Evolutionary conservation across 1,140 invertebrate species (phyloP).

Genomic region (Ridgeia piscesae): DNA sequence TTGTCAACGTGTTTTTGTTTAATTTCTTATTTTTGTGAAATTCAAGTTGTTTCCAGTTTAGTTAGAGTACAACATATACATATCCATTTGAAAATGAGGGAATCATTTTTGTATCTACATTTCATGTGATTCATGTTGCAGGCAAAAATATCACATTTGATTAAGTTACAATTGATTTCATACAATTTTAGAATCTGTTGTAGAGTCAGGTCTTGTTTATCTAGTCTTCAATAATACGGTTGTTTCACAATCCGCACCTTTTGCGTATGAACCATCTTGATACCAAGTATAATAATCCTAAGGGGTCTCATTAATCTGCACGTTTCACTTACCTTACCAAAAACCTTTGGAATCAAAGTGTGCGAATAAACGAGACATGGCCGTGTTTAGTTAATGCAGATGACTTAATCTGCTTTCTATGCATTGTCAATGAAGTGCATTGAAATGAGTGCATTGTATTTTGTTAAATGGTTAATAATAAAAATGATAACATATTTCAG

Average conservation of each 20-base stretch:
- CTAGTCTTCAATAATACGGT: too few species aligned
- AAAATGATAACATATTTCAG: not conserved
- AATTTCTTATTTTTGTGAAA: not conserved
- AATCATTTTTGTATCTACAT: not conserved
- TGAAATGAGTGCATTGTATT: not conserved
- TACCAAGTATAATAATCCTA: too few species aligned
- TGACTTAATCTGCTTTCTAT: not conserved
- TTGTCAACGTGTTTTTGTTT: not conserved
- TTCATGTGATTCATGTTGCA: not conserved
- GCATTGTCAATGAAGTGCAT: not conserved
- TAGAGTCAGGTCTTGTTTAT: too few species aligned
- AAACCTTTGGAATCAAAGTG: too few species aligned
- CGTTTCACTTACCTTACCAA: too few species aligned
- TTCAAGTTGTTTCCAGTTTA: not conserved
- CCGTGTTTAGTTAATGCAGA: not conserved
- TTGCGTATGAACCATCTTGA: too few species aligned
- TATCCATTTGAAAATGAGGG: not conserved
- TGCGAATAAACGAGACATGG: too few species aligned
- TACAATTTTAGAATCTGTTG: not conserved
- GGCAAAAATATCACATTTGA: not conserved
- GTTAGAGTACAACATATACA: not conserved
- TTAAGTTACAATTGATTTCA: not conserved
- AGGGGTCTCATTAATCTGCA: too few species aligned
- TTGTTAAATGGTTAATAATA: not conserved
- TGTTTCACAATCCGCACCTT: too few species aligned